phyloP scores from a whole-genome alignment of 2,113 vertebrate genomes.

The Erythrocercus mccallii region DNA sequence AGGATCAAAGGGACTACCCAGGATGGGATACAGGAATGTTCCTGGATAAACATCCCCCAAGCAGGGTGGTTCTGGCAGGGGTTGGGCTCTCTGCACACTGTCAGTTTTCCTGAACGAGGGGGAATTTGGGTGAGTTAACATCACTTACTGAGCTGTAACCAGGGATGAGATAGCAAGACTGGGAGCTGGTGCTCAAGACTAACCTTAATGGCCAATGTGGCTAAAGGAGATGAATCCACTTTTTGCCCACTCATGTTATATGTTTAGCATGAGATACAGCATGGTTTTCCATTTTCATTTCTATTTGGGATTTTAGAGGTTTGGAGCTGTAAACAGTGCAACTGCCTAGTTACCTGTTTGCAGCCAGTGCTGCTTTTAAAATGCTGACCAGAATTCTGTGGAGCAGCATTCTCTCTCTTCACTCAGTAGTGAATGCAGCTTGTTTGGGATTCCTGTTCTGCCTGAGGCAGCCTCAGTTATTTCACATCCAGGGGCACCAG shows the following conservation, averaged over 20 bases:
- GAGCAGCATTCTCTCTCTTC: neutral
- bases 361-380: neutral
- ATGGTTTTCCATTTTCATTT: neutral
- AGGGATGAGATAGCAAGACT: neutral
- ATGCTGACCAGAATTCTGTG: neutral
- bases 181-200: neutral
- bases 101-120: neutral
- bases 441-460: neutral
- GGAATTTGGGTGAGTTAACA: neutral
- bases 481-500: neutral
- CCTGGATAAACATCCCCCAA: neutral
- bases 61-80: neutral
- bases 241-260: neutral
- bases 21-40: neutral
- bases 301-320: neutral
- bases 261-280: neutral
- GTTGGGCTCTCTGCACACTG: neutral
- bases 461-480: neutral
- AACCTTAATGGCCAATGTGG: neutral
- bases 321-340: neutral
- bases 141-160: neutral
- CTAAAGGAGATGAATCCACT: neutral
- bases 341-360: neutral
- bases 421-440: neutral
- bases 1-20: neutral